Evolutionary conservation across 2,888 invertebrate species (phyloP).

Genomic region (Tenthredo notha): DNA sequence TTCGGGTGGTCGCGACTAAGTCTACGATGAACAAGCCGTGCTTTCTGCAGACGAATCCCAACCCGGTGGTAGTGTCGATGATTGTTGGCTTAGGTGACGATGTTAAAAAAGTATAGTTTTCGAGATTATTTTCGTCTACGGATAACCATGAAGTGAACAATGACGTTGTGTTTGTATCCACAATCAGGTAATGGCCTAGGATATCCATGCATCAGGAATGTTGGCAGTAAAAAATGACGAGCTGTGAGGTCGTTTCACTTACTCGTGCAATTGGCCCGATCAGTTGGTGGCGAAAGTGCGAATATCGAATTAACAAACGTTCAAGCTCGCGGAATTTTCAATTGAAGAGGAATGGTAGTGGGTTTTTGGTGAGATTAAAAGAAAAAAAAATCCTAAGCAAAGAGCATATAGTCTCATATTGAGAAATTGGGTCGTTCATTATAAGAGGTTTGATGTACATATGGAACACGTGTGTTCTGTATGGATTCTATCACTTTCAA

Average conservation of each 20-base stretch:
- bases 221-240: neutral
- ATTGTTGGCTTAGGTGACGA: neutral
- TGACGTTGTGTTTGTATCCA: neutral
- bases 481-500: neutral
- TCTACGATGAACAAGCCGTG: neutral
- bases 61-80: slow-evolving; percentile 15
- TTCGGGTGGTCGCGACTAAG: slow-evolving; percentile 47
- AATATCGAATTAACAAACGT: neutral
- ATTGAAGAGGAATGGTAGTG: neutral
- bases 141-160: neutral
- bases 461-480: neutral
- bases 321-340: slow-evolving; percentile 10
- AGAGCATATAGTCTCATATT: neutral
- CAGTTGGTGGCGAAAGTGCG: neutral
- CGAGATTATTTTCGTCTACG: neutral
- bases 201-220: neutral
- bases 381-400: neutral
- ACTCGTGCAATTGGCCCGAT: slow-evolving; percentile 1
- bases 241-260: slow-evolving; percentile 13
- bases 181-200: neutral
- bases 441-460: neutral
- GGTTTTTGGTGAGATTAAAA: neutral
- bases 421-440: slow-evolving; percentile 10
- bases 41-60: slow-evolving; percentile 41
- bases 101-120: slow-evolving; percentile 17